A percentile compares a stretch with the other conserved stretches of the same genome.
phyloP scores from a whole-genome alignment of 1,140 invertebrate species.

The Drosophila ironensis region DNA sequence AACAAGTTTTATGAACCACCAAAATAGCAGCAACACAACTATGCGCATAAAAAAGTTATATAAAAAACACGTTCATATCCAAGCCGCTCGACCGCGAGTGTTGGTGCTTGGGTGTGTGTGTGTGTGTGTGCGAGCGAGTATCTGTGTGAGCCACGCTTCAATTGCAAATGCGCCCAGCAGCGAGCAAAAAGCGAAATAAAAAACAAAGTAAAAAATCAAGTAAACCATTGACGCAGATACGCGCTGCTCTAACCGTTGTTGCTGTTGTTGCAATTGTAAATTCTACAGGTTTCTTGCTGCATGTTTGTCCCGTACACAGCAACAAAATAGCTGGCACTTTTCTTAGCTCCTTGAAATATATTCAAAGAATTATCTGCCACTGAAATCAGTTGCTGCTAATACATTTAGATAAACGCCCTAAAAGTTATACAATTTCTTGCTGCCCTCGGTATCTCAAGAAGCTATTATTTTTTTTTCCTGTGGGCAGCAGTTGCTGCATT shows the following conservation, averaged over 20 bases:
- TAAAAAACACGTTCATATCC: conserved; percentile 71
- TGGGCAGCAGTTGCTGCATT: conserved; percentile 65
- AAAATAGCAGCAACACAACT: conserved; percentile 40
- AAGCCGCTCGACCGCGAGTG: conserved; percentile 24
- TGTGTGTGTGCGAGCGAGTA: conserved; percentile 9
- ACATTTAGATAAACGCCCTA: neutral
- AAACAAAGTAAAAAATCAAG: conserved; percentile 10
- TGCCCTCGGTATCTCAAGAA: neutral
- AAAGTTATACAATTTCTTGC: neutral
- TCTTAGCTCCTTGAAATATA: no score
- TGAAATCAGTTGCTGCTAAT: no score
- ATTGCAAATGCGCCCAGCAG: conserved; percentile 67
- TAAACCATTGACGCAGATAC: conserved; percentile 66
- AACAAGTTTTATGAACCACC: conserved; percentile 21
- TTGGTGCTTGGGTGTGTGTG: conserved; percentile 3
- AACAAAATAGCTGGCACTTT: no score
- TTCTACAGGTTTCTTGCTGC: conserved; percentile 68
- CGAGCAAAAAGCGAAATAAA: conserved; percentile 51
- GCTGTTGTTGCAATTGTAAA: conserved; percentile 69
- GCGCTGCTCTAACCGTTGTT: conserved; percentile 43
- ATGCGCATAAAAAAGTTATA: conserved; percentile 73
- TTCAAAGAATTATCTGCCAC: no score
- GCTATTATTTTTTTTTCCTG: conserved; percentile 1
- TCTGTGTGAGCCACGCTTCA: conserved; percentile 77
- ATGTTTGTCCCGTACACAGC: neutral